Conservation (phyloP, 1,140 invertebrate genomes). For the Drosophila miranda region DNA sequence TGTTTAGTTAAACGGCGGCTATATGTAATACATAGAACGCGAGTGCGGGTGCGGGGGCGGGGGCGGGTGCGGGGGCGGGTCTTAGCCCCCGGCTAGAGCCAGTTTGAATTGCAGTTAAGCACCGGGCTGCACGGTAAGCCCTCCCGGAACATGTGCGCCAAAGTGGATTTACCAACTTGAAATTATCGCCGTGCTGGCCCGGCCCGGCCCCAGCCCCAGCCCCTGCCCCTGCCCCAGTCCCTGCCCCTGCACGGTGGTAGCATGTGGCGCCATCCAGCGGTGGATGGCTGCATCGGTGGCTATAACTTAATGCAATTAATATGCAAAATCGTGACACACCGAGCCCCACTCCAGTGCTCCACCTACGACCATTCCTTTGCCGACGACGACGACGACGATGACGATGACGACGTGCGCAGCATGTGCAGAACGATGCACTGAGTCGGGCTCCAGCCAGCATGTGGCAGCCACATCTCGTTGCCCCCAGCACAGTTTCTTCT, state of each 20-base stretch:
- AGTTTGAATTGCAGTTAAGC: conserved; percentile 67
- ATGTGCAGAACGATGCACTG: conserved; percentile 69
- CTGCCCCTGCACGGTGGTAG: neutral
- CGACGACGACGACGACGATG: neutral
- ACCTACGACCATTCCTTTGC: too few relatives aligned
- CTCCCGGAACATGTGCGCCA: conserved; percentile 65
- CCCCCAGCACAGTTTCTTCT: conserved; percentile 12
- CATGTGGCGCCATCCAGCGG: conserved; percentile 67
- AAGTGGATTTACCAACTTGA: conserved; percentile 79
- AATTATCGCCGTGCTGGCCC: conserved; percentile 66
- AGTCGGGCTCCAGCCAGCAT: conserved; percentile 22
- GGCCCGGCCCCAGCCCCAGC: neutral
- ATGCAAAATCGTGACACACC: conserved; percentile 80
- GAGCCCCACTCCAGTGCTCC: conserved; percentile 5
- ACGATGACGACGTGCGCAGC: conserved; percentile 57
- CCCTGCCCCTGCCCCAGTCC: neutral
- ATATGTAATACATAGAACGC: too few relatives aligned
- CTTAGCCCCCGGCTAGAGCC: conserved; percentile 27
- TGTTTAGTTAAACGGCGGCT: conserved; percentile 11
- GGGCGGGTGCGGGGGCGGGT: neutral
- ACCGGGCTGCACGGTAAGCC: conserved; percentile 58
- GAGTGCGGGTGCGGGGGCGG: too few relatives aligned
- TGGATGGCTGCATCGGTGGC: conserved; percentile 43
- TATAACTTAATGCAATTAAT: conserved; percentile 82
- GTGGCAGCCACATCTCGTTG: conserved; percentile 11